Percentiles rank a stretch among this genome's conserved stretches.
These are phyloP conservation scores for Cyprinodon tularosa DNA, from an alignment of 2,113 vertebrate genomes.

Conservation along the genomic window DNA sequence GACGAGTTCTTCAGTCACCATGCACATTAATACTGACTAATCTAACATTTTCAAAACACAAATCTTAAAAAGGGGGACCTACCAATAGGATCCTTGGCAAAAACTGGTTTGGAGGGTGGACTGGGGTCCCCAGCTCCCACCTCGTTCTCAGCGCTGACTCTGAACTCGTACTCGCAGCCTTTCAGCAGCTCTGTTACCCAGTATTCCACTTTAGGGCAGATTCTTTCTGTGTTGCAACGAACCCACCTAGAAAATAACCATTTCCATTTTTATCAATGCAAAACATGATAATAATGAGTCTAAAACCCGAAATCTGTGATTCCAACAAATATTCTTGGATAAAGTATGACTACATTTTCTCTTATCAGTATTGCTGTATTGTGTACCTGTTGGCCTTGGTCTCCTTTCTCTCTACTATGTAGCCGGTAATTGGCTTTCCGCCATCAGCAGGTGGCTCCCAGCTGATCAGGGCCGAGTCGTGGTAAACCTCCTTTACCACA, in stretches of 20 bases:
- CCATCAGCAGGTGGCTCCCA: slow-evolving; percentile 96
- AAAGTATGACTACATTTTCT: neutral
- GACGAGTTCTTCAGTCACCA: neutral
- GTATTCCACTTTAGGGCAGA: slow-evolving; percentile 88
- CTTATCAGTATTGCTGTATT: neutral
- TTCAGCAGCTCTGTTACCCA: slow-evolving; percentile 92
- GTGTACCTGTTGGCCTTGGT: slow-evolving; percentile 92
- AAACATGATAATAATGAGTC: neutral
- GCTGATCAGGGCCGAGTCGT: slow-evolving; percentile 89
- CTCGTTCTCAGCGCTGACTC: slow-evolving; percentile 95
- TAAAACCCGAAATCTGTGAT: neutral
- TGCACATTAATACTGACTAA: neutral
- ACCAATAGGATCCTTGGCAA: slow-evolving; percentile 97
- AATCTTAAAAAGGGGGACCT: slow-evolving; percentile 37
- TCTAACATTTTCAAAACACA: neutral
- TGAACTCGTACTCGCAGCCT: slow-evolving; percentile 97
- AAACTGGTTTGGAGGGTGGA: slow-evolving; percentile 93
- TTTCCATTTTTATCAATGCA: neutral
- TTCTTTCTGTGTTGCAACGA: slow-evolving; percentile 85
- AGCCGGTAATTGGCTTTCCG: slow-evolving; percentile 96
- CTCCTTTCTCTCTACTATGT: slow-evolving; percentile 96
- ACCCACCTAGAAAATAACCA: slow-evolving; percentile 63
- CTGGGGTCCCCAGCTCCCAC: slow-evolving; percentile 94
- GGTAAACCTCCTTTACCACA: slow-evolving; percentile 88
- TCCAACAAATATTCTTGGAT: neutral